Evolutionary conservation across 2,113 vertebrate species (phyloP).

Genomic region (Perccottus glenii): DNA sequence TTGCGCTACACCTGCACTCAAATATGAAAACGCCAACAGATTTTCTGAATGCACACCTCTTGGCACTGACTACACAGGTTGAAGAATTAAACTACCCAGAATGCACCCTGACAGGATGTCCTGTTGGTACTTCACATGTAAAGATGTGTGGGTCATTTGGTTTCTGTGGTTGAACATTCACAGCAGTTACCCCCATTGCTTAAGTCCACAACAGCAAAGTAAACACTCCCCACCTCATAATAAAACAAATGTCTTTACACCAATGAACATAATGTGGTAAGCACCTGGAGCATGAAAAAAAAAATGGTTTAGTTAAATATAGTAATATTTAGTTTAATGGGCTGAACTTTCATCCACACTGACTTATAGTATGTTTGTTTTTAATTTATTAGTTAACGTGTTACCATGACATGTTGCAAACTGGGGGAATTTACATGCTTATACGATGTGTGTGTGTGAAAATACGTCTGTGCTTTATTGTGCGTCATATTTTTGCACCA

Average conservation of each 20-base stretch:
- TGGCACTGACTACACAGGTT: conserved; percentile 45
- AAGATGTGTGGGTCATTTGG: conserved; percentile 50
- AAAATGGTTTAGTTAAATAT: too few relatives aligned
- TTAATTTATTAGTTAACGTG: too few relatives aligned
- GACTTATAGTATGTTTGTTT: too few relatives aligned
- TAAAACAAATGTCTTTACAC: conserved; percentile 5
- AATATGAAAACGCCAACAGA: conserved; percentile 1
- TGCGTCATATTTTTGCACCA: conserved; percentile 25
- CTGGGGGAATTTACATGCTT: too few relatives aligned
- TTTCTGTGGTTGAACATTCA: conserved; percentile 69
- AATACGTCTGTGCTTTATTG: conserved; percentile 25
- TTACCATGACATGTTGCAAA: too few relatives aligned
- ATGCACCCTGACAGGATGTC: conserved; percentile 74
- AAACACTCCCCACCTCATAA: conserved; percentile 16
- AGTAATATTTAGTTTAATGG: too few relatives aligned
- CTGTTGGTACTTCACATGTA: conserved; percentile 60
- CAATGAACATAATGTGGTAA: background rate
- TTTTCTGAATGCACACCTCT: conserved; percentile 19
- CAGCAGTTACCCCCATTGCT: conserved; percentile 33
- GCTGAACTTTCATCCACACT: too few relatives aligned
- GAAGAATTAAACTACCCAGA: conserved; percentile 65
- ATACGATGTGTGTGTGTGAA: conserved; percentile 36
- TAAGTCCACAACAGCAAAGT: conserved; percentile 18
- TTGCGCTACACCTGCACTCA: conserved; percentile 21
- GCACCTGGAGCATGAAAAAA: background rate